These are phyloP conservation scores for Lamellibrachia luymesi DNA, from an alignment of 1,140 invertebrate genomes.

Conservation along the genomic window DNA sequence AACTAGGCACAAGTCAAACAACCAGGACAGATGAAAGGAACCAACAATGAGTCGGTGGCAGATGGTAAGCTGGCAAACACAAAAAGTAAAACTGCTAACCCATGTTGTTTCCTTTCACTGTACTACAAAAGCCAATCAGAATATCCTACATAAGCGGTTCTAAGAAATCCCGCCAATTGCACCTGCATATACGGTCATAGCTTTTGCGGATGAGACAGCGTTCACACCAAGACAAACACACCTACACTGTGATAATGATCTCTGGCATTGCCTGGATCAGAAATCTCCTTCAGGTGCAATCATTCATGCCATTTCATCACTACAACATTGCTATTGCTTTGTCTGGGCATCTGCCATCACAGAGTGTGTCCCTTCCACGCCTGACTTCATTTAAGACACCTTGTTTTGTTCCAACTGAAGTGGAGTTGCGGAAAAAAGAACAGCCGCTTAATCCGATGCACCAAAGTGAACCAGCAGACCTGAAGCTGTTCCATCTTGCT, in stretches of 20 bases:
- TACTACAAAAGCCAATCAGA: neutral
- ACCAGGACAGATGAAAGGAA: neutral
- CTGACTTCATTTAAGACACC: neutral
- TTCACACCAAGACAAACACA: neutral
- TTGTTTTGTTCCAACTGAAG: neutral
- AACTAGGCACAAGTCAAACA: neutral
- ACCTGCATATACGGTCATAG: neutral
- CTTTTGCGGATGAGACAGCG: neutral
- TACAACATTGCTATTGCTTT: neutral
- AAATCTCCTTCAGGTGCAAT: neutral
- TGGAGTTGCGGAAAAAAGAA: neutral
- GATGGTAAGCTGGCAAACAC: neutral
- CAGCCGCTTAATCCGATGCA: neutral
- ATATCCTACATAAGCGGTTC: neutral
- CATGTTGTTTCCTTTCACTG: neutral
- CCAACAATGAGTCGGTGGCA: neutral
- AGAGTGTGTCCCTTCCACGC: neutral
- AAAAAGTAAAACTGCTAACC: neutral
- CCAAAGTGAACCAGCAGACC: neutral
- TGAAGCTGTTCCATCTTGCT: neutral
- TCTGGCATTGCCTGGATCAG: neutral
- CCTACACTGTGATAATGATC: neutral
- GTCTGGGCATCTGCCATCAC: neutral
- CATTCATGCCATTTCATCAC: neutral
- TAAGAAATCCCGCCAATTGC: neutral